A percentile compares a stretch with the other conserved stretches of the same genome.
phyloP scores from a whole-genome alignment of 2,888 invertebrate species.

The Ophioninae sp. region DNA sequence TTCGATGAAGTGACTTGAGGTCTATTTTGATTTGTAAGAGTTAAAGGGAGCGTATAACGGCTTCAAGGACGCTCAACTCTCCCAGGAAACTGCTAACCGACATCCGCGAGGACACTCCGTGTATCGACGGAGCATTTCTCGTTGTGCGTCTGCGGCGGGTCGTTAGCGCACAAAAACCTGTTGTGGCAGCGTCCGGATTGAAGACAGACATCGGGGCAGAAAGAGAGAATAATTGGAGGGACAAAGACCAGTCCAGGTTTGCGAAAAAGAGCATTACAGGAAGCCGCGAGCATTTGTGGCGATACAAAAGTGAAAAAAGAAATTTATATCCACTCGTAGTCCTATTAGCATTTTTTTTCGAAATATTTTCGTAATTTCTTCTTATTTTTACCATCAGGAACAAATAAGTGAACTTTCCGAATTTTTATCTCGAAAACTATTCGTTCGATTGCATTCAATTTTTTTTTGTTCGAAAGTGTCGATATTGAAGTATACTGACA shows the following conservation, averaged over 20 bases:
- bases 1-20: constrained; percentile 60
- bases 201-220: constrained; percentile 25
- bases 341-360: too few relatives aligned
- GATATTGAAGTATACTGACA: too few relatives aligned
- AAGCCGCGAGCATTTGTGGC: constrained; percentile 20
- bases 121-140: constrained; percentile 57
- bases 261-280: constrained; percentile 43
- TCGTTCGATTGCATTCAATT: too few relatives aligned
- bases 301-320: neutral
- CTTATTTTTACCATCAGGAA: too few relatives aligned
- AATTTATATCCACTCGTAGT: too few relatives aligned
- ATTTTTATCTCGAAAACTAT: too few relatives aligned
- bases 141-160: constrained; percentile 43
- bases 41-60: constrained; percentile 73
- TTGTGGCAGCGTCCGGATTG: constrained; percentile 55
- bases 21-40: constrained; percentile 68
- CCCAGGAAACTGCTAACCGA: constrained; percentile 78
- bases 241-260: constrained; percentile 25
- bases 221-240: neutral
- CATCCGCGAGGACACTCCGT: constrained; percentile 75
- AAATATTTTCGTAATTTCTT: too few relatives aligned
- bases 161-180: constrained; percentile 61
- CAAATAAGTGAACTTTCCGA: too few relatives aligned
- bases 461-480: too few relatives aligned
- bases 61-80: constrained; percentile 78